Percentiles rank a stretch among this genome's conserved stretches.
These are phyloP conservation scores for Theretra japonica DNA, from an alignment of 2,888 invertebrate genomes.

Conservation along the genomic window DNA sequence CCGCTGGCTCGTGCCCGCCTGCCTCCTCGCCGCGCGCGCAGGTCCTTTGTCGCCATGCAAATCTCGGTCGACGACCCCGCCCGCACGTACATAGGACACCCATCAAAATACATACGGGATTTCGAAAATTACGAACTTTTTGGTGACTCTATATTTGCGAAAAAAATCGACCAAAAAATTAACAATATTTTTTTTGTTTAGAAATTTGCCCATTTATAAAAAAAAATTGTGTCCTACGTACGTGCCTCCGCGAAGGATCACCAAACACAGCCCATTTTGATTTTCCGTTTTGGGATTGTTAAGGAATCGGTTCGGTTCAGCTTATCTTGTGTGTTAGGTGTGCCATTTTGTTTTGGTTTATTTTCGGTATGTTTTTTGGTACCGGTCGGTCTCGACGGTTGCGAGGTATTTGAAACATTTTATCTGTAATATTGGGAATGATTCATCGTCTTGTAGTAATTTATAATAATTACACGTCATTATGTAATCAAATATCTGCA, in stretches of 20 bases:
- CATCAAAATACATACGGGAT: neutral
- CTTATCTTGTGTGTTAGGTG: slow-evolving; percentile 9
- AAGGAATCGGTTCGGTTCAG: slow-evolving; percentile 36
- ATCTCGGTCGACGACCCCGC: slow-evolving; percentile 76
- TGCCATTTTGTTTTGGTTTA: slow-evolving; percentile 18
- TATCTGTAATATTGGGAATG: neutral
- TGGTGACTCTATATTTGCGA: neutral
- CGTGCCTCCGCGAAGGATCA: slow-evolving; percentile 41
- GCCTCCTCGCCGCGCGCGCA: slow-evolving; percentile 54
- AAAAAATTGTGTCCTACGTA: slow-evolving; percentile 19
- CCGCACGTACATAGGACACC: slow-evolving; percentile 50
- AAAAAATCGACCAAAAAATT: neutral
- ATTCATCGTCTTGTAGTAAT: neutral
- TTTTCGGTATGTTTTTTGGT: slow-evolving; percentile 13
- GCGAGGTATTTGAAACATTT: slow-evolving; percentile 9
- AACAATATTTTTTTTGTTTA: neutral
- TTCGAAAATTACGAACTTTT: neutral
- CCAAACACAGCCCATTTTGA: slow-evolving; percentile 36
- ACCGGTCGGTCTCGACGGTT: neutral
- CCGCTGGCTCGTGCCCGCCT: slow-evolving; percentile 53
- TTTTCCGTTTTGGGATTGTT: slow-evolving; percentile 41
- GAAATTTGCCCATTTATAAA: neutral
- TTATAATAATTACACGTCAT: no score
- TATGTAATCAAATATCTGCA: no score
- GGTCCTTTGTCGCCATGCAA: slow-evolving; percentile 63